Evolutionary conservation across 2,113 vertebrate species (phyloP).

Genomic region (Brevimyrus niger): DNA sequence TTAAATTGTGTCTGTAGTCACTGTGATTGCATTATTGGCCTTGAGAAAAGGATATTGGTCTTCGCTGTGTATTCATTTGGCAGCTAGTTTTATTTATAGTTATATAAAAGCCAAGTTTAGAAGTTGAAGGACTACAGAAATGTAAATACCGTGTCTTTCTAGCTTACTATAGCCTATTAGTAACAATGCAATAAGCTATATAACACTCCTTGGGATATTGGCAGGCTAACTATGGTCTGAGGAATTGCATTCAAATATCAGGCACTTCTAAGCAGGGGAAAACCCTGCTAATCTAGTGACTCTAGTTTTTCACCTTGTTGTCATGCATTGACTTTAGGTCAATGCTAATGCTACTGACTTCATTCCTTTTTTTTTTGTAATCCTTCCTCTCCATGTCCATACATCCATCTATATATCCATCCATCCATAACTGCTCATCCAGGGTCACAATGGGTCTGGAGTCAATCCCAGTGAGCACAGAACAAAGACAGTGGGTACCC

Average conservation of each 20-base stretch:
- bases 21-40: slow-evolving; percentile 1
- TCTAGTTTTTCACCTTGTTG: neutral
- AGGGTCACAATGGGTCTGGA: neutral
- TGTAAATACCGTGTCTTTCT: neutral
- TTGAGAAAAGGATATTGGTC: neutral
- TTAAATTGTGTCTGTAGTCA: neutral
- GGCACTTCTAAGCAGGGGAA: neutral
- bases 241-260: neutral
- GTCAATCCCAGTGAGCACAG: neutral
- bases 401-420: neutral
- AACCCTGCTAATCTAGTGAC: neutral
- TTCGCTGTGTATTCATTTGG: neutral
- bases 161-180: neutral
- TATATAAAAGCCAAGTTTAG: slow-evolving; percentile 7
- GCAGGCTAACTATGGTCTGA: neutral
- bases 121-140: slow-evolving; percentile 1
- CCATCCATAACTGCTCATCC: neutral
- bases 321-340: neutral
- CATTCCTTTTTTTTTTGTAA: neutral
- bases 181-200: neutral
- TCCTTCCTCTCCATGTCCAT: neutral
- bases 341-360: neutral
- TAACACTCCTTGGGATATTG: neutral
- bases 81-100: neutral
- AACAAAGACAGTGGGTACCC: neutral